Percentiles rank a stretch among this genome's conserved stretches.
phyloP scores from a whole-genome alignment of 2,888 invertebrate species.

The Taphrorychus bicolor region DNA sequence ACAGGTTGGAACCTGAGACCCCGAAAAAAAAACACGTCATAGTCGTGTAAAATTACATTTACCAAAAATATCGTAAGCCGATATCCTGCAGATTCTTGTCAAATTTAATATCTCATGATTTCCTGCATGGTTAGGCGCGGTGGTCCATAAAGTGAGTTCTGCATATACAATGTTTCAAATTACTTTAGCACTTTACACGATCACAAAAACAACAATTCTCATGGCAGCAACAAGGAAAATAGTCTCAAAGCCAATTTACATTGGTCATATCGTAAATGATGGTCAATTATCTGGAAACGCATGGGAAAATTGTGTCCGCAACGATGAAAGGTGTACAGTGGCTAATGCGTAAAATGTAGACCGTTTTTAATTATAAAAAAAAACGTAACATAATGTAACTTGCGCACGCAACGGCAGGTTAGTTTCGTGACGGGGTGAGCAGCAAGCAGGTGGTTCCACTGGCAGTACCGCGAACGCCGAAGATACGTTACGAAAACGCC shows the following conservation, averaged over 20 bases:
- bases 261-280: slow-evolving; percentile 11
- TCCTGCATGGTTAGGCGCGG: no score
- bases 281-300: slow-evolving; percentile 6
- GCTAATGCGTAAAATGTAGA: slow-evolving; percentile 34
- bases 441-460: slow-evolving; percentile 2
- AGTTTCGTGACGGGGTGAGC: slow-evolving; percentile 1
- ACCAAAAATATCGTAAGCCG: slow-evolving; percentile 14
- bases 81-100: slow-evolving; percentile 17
- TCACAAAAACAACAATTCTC: neutral
- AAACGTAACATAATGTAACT: slow-evolving; percentile 16
- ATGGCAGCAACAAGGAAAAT: neutral
- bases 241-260: slow-evolving; percentile 4
- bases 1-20: neutral
- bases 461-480: neutral
- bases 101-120: slow-evolving; percentile 19
- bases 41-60: slow-evolving; percentile 12
- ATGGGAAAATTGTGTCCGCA: slow-evolving; percentile 33
- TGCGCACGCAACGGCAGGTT: slow-evolving; percentile 36
- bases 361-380: slow-evolving; percentile 39
- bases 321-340: slow-evolving; percentile 14
- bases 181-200: neutral
- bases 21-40: slow-evolving; percentile 1
- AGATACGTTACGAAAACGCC: neutral
- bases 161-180: no score
- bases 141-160: no score